Percentiles rank a stretch among this genome's conserved stretches.
Evolutionary conservation across 2,888 invertebrate species (phyloP).

Genomic region (Drosophila paracracens): DNA sequence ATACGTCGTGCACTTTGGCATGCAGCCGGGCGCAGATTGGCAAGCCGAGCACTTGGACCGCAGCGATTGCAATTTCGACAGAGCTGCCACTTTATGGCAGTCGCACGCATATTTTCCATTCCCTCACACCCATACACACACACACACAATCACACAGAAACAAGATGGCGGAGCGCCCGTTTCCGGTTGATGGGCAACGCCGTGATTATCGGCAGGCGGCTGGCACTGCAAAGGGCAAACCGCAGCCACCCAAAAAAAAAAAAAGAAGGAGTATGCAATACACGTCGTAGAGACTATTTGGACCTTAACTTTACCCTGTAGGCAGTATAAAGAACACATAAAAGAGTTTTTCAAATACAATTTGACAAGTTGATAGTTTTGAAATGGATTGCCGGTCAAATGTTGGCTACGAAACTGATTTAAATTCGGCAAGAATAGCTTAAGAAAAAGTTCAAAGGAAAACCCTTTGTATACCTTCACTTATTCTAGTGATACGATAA

Average conservation of each 20-base stretch:
- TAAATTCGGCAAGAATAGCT: background rate
- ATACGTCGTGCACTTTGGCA: conserved; percentile 78
- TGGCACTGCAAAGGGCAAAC: conserved; percentile 58
- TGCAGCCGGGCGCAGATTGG: conserved; percentile 72
- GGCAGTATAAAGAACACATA: background rate
- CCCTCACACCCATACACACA: conserved; percentile 17
- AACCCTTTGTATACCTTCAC: background rate
- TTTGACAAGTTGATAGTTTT: background rate
- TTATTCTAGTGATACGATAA: background rate
- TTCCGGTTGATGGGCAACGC: conserved; percentile 77
- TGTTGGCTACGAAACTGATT: background rate
- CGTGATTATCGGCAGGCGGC: conserved; percentile 78
- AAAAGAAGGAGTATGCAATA: background rate
- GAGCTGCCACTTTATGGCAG: conserved; percentile 76
- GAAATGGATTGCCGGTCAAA: background rate
- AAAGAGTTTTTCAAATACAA: background rate
- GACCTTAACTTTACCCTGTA: conserved; percentile 5
- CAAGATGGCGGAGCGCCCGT: conserved; percentile 76
- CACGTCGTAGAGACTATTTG: background rate
- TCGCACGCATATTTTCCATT: conserved; percentile 74
- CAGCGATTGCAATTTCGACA: conserved; percentile 62
- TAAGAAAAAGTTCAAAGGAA: background rate
- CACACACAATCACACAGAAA: conserved; percentile 48
- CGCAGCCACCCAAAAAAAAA: conserved; percentile 59
- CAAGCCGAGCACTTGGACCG: conserved; percentile 57